Base-by-base conservation (phyloP, 2,888 invertebrate genomes). In the Zygaena filipendulae region DNA sequence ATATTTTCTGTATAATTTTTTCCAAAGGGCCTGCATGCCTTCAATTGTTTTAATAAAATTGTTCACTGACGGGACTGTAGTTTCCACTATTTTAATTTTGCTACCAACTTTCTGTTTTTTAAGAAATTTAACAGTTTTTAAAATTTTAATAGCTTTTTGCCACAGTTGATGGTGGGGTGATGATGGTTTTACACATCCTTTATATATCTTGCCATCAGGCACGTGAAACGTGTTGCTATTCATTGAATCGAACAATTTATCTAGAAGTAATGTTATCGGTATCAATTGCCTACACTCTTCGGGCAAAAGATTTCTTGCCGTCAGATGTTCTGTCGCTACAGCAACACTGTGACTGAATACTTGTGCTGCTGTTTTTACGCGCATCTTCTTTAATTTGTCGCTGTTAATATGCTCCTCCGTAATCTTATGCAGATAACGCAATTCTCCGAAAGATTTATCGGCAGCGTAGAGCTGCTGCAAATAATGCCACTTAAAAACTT, bases 41-140 rank as follows among this genome's bases (percentile, higher is more conserved):
- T 49, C 41, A 13, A 52, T 47, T 3, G 50, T 53, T 40, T 40
- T 44, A n/a, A 49, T 46, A 11, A 43, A 38, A 35, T 47, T 47
- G 18, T 23, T 40, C 2, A 43, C 13, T 9, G 49, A 40, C 25
- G 47, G 45, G 12, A 43, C 34, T 20, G 11, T 19, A 13, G 21
- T 33, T 48, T 59, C 41, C 12, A 30, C 12, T 4, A 40, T 30
- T 21, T 33, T 25, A 6, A 33, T 28, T 36, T 40, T 35, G 11
- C 38, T 19, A 5, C 24, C 32, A 20, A 6, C 13, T 21, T 29
- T 25, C n/a, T 25, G 29, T 21, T 19, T 27, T 23, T 23, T 13
- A 7, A 31, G 11, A 29, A 19, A 38, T 31, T 38, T 36, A 9
- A 35, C 21, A 9, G 25, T 29, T 38, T 38, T 40, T 23, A 36